Conservation (phyloP, 2,888 invertebrate genomes). For the Meiosimyza platycephala region DNA sequence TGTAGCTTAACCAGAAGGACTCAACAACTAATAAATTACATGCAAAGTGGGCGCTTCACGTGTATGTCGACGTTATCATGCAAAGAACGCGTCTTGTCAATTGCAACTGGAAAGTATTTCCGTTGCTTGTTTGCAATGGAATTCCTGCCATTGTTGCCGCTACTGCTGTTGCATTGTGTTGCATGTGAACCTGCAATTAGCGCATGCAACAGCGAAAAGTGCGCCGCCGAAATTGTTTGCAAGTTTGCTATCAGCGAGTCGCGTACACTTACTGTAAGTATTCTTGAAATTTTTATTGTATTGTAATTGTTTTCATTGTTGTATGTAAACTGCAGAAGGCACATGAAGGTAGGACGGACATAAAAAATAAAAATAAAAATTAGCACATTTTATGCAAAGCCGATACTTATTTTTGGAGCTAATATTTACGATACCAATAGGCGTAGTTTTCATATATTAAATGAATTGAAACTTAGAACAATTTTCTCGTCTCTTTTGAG, state of each 20-base stretch:
- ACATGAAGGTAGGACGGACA: background rate
- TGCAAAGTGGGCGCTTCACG: too few relatives aligned
- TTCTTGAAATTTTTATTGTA: constrained; percentile 41
- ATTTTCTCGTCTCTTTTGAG: too few relatives aligned
- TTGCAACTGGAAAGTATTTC: constrained; percentile 14
- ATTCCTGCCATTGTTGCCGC: constrained; percentile 1
- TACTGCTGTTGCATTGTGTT: constrained; percentile 13
- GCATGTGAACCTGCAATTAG: constrained; percentile 29
- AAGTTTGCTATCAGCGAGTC: constrained; percentile 27
- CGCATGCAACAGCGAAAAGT: background rate
- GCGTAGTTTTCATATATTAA: too few relatives aligned
- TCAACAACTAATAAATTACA: too few relatives aligned
- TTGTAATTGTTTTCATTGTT: constrained; percentile 35
- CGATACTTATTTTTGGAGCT: too few relatives aligned
- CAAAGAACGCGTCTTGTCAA: background rate
- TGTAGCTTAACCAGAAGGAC: too few relatives aligned
- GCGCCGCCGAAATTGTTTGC: background rate
- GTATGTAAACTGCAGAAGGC: background rate
- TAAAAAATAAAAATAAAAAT: background rate
- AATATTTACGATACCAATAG: too few relatives aligned
- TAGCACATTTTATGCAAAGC: too few relatives aligned
- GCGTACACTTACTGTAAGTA: background rate
- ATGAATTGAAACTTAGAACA: too few relatives aligned
- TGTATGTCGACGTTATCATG: background rate
- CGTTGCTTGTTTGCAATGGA: constrained; percentile 10